Conservation (phyloP, 1,140 invertebrate species). For the Drosophila jambulina region DNA sequence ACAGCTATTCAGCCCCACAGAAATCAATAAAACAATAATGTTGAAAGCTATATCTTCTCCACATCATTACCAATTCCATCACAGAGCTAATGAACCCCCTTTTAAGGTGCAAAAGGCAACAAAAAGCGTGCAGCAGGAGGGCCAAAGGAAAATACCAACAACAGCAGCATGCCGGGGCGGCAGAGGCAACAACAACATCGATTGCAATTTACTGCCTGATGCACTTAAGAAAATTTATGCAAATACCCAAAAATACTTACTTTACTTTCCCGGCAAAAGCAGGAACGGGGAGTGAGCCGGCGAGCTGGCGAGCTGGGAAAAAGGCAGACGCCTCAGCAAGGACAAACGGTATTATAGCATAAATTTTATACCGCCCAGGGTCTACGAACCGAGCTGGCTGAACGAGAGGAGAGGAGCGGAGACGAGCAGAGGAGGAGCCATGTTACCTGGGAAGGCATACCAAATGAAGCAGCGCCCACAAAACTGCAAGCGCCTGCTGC, state of each 20-base stretch:
- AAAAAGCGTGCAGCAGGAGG: constrained; percentile 59
- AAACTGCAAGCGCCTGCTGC: constrained; percentile 76
- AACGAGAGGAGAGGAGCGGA: not conserved
- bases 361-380: constrained; percentile 82
- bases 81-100: not conserved
- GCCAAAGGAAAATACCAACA: constrained; percentile 58
- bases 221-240: constrained; percentile 85
- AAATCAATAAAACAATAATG: not conserved
- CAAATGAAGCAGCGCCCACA: constrained; percentile 80
- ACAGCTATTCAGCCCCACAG: too few species aligned
- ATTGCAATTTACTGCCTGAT: constrained; percentile 84
- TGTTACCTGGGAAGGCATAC: constrained; percentile 60
- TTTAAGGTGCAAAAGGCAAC: constrained; percentile 1
- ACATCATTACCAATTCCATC: not conserved
- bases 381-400: constrained; percentile 61
- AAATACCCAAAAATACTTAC: constrained; percentile 84
- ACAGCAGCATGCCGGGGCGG: constrained; percentile 37
- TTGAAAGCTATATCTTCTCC: too few species aligned
- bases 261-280: constrained; percentile 55
- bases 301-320: constrained; percentile 2
- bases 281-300: not conserved
- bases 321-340: constrained; percentile 66
- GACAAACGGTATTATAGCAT: constrained; percentile 78
- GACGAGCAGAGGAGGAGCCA: not conserved
- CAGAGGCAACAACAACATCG: constrained; percentile 71